These are phyloP conservation scores for Apeltes quadracus DNA, from an alignment of 2,113 vertebrate genomes.

Conservation along the genomic window DNA sequence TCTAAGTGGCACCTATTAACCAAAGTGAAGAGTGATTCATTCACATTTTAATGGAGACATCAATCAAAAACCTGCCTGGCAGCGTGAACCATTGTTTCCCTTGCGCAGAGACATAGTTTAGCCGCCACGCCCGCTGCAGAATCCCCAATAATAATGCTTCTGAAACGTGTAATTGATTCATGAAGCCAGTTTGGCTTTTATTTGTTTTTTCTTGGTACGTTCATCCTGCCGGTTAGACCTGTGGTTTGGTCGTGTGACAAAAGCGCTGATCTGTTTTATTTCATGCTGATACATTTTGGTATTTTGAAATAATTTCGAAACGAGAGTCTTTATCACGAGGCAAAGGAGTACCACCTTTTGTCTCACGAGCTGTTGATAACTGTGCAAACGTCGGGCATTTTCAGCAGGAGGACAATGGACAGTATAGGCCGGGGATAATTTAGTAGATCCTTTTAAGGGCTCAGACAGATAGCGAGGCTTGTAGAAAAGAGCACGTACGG, in stretches of 20 bases:
- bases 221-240: neutral
- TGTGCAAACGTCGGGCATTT: fast-evolving
- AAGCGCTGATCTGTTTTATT: neutral
- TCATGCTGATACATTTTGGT: neutral
- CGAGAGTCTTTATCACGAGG: neutral
- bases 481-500: neutral
- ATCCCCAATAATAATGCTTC: neutral
- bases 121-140: constrained; percentile 1
- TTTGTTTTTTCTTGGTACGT: neutral
- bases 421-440: neutral
- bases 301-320: neutral
- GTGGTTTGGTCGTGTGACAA: neutral
- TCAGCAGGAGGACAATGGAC: neutral
- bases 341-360: neutral
- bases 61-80: constrained; percentile 33
- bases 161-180: neutral
- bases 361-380: neutral
- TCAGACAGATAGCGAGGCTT: neutral
- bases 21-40: constrained; percentile 1
- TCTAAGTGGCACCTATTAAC: constrained; percentile 4
- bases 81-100: constrained; percentile 11
- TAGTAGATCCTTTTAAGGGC: neutral
- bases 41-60: neutral
- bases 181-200: neutral
- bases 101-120: neutral